Base-by-base conservation (phyloP, 2,113 vertebrate genomes). In the Himantopus leucocephalus region DNA sequence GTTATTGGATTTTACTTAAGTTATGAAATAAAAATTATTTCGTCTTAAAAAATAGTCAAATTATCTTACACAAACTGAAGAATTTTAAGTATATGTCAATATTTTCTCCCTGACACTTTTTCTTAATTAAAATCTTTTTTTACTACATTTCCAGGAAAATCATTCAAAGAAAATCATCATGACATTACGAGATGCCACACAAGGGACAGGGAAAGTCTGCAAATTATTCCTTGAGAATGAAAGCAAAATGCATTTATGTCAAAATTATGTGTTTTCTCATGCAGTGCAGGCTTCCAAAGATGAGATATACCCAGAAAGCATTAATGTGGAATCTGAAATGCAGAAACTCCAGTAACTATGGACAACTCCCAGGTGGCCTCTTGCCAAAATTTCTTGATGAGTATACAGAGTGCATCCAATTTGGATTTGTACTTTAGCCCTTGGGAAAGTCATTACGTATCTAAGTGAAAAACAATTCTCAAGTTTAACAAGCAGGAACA, bases 351-450 rank as follows among this genome's bases (percentile, higher is more conserved):
- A 71, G 48, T 77, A 95, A 96, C 94, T 90, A 17, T 56, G 88
- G 79, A 95, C 79, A 91, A 43, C 35, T 97, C 96, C 95, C 96
- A 85, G 21, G 92, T 79, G 95, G 88, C 53, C 56, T 84, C 91
- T 95, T 95, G 93, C 87, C 97, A 96, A 92, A 96, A 95, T 71
- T 87, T 80, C 79, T 95, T 96, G 90, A 97, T 92, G 74, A 87
- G 82, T 70, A 60, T 92, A 97, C 66, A 85, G 62, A 84, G 64
- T 71, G 68, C 75, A 96, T 97, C 95, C 95, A 79, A 97, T 96
- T 95, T 96, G 90, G 87, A 96, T 97, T 94, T 67, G 63, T 85
- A 66, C 71, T 90, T 90, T 76, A 96, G 62, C 92, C 87, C 90
- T 74, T 63, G 94, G 93, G 94, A 96, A 95, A 96, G 66, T 84